Percentiles rank a stretch among this genome's conserved stretches.
Conservation (phyloP, 2,888 invertebrate species). For the Chirona hameri region DNA sequence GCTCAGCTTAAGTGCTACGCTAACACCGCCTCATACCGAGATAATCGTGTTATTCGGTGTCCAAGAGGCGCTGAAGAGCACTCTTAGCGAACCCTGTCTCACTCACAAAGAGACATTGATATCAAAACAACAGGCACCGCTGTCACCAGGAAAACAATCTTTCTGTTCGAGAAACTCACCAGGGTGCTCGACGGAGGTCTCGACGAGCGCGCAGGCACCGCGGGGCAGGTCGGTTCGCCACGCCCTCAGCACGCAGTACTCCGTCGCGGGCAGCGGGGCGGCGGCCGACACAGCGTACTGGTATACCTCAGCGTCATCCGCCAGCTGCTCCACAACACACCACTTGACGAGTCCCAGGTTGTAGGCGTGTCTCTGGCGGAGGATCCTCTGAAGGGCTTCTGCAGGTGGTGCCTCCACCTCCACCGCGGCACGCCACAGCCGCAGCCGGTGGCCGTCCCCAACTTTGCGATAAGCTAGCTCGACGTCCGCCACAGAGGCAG, state of each 20-base stretch:
- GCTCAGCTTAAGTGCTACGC: too few species aligned
- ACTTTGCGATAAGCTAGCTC: constrained; percentile 89
- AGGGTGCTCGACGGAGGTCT: constrained; percentile 78
- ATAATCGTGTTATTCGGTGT: too few species aligned
- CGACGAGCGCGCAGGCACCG: constrained; percentile 84
- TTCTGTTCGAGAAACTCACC: background rate
- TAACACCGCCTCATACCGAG: too few species aligned
- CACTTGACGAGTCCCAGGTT: constrained; percentile 80
- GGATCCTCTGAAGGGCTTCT: constrained; percentile 58
- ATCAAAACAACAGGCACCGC: too few species aligned
- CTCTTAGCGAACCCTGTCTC: too few species aligned
- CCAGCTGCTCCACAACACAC: constrained; percentile 74
- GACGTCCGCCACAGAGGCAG: constrained; percentile 52
- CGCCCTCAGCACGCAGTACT: constrained; percentile 53
- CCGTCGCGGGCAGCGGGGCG: constrained; percentile 59
- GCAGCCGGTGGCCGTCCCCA: constrained; percentile 83
- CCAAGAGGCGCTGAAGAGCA: too few species aligned
- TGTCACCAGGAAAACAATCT: too few species aligned
- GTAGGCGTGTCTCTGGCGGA: constrained; percentile 68
- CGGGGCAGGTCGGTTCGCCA: constrained; percentile 75
- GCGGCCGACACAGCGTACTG: constrained; percentile 61
- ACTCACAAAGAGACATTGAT: too few species aligned
- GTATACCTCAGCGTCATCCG: constrained; percentile 78
- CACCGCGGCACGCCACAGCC: constrained; percentile 82
- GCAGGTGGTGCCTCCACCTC: constrained; percentile 90